A percentile compares a stretch with the other conserved stretches of the same genome.
Evolutionary conservation across 2,797 vertebrate genomes (phyloP).

Genomic region (Pangasius djambal): DNA sequence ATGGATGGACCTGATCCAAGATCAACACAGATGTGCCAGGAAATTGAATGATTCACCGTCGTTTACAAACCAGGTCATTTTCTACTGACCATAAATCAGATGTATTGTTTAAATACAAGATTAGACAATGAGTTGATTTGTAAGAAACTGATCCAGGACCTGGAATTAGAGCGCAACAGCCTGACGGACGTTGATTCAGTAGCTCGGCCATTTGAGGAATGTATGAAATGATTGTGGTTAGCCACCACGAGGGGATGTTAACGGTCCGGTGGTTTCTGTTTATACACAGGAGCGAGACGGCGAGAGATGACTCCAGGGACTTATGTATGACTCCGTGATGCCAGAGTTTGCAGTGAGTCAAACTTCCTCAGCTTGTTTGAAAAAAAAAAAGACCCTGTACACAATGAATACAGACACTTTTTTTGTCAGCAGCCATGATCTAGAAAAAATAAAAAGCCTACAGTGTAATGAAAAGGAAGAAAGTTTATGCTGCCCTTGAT

Average conservation of each 20-base stretch:
- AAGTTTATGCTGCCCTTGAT: not conserved
- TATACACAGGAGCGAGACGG: slow-evolving; percentile 35
- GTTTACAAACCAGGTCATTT: not conserved
- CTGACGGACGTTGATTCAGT: slow-evolving; percentile 28
- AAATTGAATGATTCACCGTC: slow-evolving; percentile 19
- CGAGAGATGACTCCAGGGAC: slow-evolving; percentile 39
- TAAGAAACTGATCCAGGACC: slow-evolving; percentile 23
- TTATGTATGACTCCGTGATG: slow-evolving; percentile 38
- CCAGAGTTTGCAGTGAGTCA: slow-evolving; percentile 42
- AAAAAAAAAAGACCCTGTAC: not conserved
- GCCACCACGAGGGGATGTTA: slow-evolving; percentile 35
- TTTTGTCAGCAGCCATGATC: not conserved
- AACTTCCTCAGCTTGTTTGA: slow-evolving; percentile 23
- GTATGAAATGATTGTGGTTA: slow-evolving; percentile 45
- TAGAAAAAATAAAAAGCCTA: not conserved
- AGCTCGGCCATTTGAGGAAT: slow-evolving; percentile 22
- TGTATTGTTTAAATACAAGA: not conserved
- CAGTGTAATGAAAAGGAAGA: not conserved
- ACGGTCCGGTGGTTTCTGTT: slow-evolving; percentile 36
- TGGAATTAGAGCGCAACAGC: not conserved
- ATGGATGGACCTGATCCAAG: slow-evolving; percentile 22
- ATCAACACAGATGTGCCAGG: slow-evolving; percentile 9
- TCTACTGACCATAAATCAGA: slow-evolving; percentile 18
- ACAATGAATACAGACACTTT: not conserved
- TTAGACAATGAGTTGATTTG: not conserved